A percentile compares a stretch with the other conserved stretches of the same genome.
Conservation (phyloP, 1,140 invertebrate species). For the Drosophila ananassae region DNA sequence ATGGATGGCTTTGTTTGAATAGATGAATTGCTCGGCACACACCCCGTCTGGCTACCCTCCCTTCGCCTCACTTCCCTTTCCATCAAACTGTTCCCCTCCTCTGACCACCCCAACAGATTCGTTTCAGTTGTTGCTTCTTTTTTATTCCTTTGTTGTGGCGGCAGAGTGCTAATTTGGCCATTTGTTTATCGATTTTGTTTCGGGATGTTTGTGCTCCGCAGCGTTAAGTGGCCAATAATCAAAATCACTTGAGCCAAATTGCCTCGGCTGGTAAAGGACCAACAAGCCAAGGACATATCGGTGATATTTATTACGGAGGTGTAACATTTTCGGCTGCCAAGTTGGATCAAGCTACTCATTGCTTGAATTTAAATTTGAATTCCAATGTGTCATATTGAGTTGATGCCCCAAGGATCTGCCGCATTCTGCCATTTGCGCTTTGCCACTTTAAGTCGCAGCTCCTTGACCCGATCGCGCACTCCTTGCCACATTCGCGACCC, state of each 20-base stretch:
- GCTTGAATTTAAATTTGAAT: constrained; percentile 22
- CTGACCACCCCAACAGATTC: constrained; percentile 44
- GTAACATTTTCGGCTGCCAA: background rate
- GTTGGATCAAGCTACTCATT: background rate
- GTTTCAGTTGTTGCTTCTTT: constrained; percentile 18
- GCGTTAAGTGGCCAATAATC: constrained; percentile 77
- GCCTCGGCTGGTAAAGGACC: constrained; percentile 33
- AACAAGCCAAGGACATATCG: constrained; percentile 13
- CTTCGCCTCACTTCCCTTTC: constrained; percentile 8
- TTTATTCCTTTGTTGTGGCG: constrained; percentile 33
- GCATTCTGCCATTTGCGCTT: constrained; percentile 31
- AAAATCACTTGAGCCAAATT: constrained; percentile 78
- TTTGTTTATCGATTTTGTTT: constrained; percentile 80
- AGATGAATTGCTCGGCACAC: constrained; percentile 74
- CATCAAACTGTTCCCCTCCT: background rate
- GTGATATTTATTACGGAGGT: background rate
- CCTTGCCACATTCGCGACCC: constrained; percentile 71
- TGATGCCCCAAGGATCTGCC: constrained; percentile 57
- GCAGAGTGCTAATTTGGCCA: constrained; percentile 77
- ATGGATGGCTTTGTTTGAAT: constrained; percentile 80
- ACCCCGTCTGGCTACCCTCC: constrained; percentile 21
- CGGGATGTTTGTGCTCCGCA: constrained; percentile 47
- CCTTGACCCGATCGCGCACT: constrained; percentile 56
- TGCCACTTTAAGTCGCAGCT: constrained; percentile 56
- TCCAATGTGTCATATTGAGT: constrained; percentile 48